phyloP scores from a whole-genome alignment of 2,113 vertebrate genomes.

The Catagonus wagneri region DNA sequence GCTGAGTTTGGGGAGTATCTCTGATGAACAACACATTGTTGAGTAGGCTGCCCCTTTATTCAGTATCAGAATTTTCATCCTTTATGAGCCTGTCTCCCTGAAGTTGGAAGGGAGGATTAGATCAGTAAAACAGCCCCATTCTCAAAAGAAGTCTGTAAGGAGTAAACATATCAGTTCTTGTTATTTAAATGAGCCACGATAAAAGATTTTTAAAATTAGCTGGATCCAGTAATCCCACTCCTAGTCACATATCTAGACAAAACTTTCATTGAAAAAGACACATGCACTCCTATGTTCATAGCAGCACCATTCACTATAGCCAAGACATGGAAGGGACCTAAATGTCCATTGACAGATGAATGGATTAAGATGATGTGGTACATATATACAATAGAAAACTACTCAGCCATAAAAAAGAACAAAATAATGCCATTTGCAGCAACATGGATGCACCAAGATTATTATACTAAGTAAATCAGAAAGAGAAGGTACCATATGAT shows the following conservation, averaged over 20 bases:
- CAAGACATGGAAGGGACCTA: neutral
- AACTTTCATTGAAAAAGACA: neutral
- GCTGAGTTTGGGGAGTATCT: neutral
- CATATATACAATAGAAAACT: neutral
- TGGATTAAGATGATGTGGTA: neutral
- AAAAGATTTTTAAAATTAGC: constrained; percentile 45
- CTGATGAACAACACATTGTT: neutral
- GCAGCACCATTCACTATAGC: neutral
- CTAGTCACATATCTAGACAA: neutral
- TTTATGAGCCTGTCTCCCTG: neutral
- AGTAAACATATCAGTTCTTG: neutral
- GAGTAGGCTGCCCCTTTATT: neutral
- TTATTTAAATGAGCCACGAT: neutral
- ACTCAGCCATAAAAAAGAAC: neutral
- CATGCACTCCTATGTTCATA: neutral
- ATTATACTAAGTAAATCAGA: neutral
- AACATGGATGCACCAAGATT: neutral
- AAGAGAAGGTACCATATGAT: neutral
- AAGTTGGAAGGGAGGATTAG: neutral
- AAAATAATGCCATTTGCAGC: neutral
- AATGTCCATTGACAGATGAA: neutral
- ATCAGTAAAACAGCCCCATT: neutral
- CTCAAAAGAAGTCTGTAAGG: neutral
- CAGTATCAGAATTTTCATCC: constrained; percentile 24
- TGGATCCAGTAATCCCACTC: neutral